These are phyloP conservation scores for Autographa pulchrina DNA, from an alignment of 2,888 invertebrate genomes.

Conservation along the genomic window DNA sequence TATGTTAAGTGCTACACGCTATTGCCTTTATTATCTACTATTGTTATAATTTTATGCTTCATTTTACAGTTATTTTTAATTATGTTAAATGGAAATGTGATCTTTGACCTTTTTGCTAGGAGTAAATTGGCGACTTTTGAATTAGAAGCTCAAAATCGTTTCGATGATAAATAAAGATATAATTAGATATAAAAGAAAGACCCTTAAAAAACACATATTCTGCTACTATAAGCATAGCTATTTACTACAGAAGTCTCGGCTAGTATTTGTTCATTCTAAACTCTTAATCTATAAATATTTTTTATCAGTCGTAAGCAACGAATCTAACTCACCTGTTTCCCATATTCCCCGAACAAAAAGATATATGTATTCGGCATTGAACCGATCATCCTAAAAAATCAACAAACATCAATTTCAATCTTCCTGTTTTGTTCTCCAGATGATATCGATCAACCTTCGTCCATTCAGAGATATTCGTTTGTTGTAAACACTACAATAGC, in stretches of 20 bases:
- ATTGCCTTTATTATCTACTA: conserved; percentile 19
- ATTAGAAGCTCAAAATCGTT: background rate
- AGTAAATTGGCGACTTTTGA: background rate
- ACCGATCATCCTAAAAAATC: background rate
- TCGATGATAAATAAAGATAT: background rate
- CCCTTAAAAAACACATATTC: too few species aligned
- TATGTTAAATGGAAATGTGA: background rate
- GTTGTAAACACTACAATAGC: conserved; percentile 38
- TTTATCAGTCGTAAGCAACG: background rate
- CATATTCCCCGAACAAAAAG: background rate
- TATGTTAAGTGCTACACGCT: conserved; percentile 30
- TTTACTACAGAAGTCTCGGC: background rate
- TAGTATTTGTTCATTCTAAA: background rate
- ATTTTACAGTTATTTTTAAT: background rate
- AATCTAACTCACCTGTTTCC: background rate
- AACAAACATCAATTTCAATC: conserved; percentile 9
- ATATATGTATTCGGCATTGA: background rate
- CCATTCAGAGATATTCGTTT: conserved; percentile 36
- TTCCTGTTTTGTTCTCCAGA: conserved; percentile 31
- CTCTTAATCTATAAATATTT: background rate
- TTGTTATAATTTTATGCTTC: conserved; percentile 18
- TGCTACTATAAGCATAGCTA: too few species aligned
- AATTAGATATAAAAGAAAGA: background rate
- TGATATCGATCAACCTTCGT: conserved; percentile 37
- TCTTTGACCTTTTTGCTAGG: background rate